Evolutionary conservation across 2,888 invertebrate genomes (phyloP).

Genomic region (Xylota segnis): DNA sequence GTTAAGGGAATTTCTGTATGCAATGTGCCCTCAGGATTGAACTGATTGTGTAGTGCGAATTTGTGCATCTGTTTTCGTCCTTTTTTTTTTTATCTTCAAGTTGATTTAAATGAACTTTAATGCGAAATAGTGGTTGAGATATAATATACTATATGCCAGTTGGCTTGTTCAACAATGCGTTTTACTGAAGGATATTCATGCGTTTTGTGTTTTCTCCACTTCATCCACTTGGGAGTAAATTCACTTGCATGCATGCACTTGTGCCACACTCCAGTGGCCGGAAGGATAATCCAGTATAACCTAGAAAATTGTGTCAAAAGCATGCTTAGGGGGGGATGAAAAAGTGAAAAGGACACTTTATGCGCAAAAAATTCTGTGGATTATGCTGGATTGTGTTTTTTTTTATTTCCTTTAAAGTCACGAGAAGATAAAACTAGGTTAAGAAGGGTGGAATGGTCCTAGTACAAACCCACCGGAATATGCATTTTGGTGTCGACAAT

Average conservation of each 20-base stretch:
- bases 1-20: background rate
- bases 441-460: too few species aligned
- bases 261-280: background rate
- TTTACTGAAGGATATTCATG: constrained; percentile 27
- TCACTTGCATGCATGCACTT: constrained; percentile 22
- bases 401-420: background rate
- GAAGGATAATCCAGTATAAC: constrained; percentile 11
- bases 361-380: constrained; percentile 12
- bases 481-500: too few species aligned
- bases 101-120: constrained; percentile 1
- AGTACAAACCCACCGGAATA: too few species aligned
- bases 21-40: background rate
- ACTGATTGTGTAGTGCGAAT: constrained; percentile 5
- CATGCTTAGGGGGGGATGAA: constrained; percentile 20
- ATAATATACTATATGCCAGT: constrained; percentile 8
- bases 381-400: background rate
- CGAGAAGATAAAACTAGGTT: too few species aligned
- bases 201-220: constrained; percentile 35
- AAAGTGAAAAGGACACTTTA: constrained; percentile 29
- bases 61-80: constrained; percentile 7
- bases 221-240: constrained; percentile 49
- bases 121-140: too few species aligned
- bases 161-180: background rate
- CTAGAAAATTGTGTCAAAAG: background rate
- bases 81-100: constrained; percentile 5